Evolutionary conservation across 2,888 invertebrate genomes (phyloP).

Genomic region (Mimachlamys varia): DNA sequence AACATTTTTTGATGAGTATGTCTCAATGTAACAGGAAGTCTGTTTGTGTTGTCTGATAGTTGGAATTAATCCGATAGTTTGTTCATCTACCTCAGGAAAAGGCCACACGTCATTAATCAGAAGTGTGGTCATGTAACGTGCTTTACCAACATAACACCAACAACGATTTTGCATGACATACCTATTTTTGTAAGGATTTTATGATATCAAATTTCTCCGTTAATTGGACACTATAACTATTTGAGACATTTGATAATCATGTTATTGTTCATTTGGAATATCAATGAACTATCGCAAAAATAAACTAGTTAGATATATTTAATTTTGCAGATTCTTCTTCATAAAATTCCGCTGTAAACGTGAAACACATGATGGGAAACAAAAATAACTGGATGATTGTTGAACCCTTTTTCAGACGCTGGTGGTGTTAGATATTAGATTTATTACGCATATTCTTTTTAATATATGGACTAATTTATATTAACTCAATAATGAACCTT

Average conservation of each 20-base stretch:
- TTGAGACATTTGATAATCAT: not conserved
- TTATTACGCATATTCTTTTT: no score
- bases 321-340: no score
- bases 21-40: not conserved
- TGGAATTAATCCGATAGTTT: not conserved
- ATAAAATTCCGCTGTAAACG: no score
- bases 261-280: not conserved
- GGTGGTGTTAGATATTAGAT: no score
- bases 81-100: constrained; percentile 7
- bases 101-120: not conserved
- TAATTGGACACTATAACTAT: not conserved
- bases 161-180: not conserved
- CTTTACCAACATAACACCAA: not conserved
- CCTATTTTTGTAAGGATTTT: not conserved
- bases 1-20: no score
- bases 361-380: no score
- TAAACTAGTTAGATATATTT: no score
- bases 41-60: not conserved
- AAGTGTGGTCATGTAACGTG: not conserved
- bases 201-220: not conserved
- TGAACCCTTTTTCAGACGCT: no score
- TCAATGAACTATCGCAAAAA: no score
- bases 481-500: no score
- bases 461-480: no score
- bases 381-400: no score